Evolutionary conservation across 1,140 invertebrate genomes (phyloP).

Genomic region (Dreissena rostriformis): DNA sequence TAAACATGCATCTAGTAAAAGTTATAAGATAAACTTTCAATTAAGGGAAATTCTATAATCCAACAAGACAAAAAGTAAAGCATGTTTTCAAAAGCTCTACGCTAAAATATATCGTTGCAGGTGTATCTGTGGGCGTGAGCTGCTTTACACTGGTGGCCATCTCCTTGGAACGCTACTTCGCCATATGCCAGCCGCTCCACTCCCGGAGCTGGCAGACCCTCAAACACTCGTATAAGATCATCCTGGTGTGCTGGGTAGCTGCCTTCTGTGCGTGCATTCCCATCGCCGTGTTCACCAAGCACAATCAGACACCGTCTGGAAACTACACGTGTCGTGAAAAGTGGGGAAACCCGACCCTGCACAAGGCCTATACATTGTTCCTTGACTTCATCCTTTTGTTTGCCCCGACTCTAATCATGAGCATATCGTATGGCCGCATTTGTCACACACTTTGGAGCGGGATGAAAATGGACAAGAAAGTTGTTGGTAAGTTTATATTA

Average conservation of each 20-base stretch:
- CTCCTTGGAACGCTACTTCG: too few species aligned
- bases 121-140: too few species aligned
- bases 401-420: background rate
- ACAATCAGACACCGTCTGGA: background rate
- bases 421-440: background rate
- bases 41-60: too few species aligned
- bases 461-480: background rate
- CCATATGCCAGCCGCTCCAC: background rate
- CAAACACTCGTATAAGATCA: background rate
- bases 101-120: too few species aligned
- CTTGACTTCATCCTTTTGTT: background rate
- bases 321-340: background rate
- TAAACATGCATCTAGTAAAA: too few species aligned
- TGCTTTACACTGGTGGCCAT: too few species aligned
- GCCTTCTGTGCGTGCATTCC: background rate
- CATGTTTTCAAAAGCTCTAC: too few species aligned
- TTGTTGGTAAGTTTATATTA: background rate
- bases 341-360: background rate
- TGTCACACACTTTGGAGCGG: background rate
- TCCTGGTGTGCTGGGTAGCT: background rate
- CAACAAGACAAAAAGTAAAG: too few species aligned
- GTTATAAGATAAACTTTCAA: too few species aligned
- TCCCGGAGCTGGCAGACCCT: background rate
- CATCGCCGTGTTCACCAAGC: background rate
- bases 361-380: background rate